A percentile compares a stretch with the other conserved stretches of the same genome.
phyloP scores from a whole-genome alignment of 2,797 vertebrate species.

The Balearica regulorum region DNA sequence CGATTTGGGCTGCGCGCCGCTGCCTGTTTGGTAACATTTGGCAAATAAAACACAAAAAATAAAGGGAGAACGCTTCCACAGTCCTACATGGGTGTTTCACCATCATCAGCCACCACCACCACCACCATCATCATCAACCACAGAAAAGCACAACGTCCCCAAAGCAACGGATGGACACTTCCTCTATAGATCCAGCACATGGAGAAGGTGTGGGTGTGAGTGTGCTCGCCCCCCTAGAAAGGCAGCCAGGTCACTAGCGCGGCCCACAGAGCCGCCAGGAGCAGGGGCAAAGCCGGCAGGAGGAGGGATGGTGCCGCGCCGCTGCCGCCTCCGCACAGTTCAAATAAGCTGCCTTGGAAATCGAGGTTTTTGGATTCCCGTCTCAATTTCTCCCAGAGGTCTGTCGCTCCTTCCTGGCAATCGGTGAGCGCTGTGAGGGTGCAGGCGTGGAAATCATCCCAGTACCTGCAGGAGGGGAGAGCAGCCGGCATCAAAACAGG shows the following conservation, averaged over 20 bases:
- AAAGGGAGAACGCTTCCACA: constrained; percentile 66
- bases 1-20: constrained; percentile 73
- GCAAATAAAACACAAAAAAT: constrained; percentile 72
- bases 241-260: constrained; percentile 87
- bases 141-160: constrained; percentile 74
- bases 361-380: constrained; percentile 95
- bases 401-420: constrained; percentile 95
- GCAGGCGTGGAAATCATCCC: constrained; percentile 96
- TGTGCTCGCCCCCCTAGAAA: constrained; percentile 76
- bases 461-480: constrained; percentile 84
- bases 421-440: constrained; percentile 92
- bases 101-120: constrained; percentile 51
- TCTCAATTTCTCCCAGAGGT: constrained; percentile 98
- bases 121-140: constrained; percentile 57
- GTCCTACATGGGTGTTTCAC: constrained; percentile 75
- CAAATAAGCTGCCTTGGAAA: constrained; percentile 95
- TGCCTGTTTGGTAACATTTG: constrained; percentile 79
- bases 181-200: constrained; percentile 81
- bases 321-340: constrained; percentile 89
- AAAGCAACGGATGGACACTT: constrained; percentile 72
- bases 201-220: constrained; percentile 75
- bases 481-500: constrained; percentile 38
- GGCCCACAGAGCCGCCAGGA: constrained; percentile 81
- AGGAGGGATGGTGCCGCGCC: constrained; percentile 73
- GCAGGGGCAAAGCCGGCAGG: constrained; percentile 73